These are phyloP conservation scores for Mirounga angustirostris DNA, from an alignment of 2,113 vertebrate genomes.

Conservation along the genomic window DNA sequence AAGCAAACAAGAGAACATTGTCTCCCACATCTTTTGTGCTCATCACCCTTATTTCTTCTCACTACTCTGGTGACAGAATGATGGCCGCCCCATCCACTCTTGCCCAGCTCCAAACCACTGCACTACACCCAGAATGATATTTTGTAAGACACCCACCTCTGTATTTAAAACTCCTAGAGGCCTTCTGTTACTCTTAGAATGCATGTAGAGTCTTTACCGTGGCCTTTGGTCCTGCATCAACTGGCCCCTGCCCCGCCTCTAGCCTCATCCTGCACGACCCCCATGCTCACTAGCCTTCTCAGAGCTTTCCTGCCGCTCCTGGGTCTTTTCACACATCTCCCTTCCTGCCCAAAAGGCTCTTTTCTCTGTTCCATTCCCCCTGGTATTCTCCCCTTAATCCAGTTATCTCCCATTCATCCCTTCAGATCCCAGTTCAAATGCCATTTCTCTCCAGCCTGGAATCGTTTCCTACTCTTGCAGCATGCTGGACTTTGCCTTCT, in stretches of 20 bases:
- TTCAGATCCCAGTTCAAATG: not conserved
- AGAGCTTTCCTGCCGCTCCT: not conserved
- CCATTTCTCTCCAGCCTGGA: not conserved
- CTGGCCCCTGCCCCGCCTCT: not conserved
- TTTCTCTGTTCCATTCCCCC: not conserved
- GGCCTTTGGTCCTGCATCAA: not conserved
- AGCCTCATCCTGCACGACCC: not conserved
- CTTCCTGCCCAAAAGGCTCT: not conserved
- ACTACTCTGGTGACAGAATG: not conserved
- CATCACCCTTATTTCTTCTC: not conserved
- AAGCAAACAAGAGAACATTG: not conserved
- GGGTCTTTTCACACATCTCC: not conserved
- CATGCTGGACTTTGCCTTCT: not conserved
- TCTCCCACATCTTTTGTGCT: not conserved
- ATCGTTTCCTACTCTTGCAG: not conserved
- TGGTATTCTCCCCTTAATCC: not conserved
- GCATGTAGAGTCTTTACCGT: not conserved
- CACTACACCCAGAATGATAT: not conserved
- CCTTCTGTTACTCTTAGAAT: not conserved
- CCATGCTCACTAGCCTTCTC: not conserved
- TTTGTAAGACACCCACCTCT: not conserved
- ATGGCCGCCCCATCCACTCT: not conserved
- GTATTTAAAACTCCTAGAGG: not conserved
- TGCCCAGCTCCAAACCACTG: not conserved
- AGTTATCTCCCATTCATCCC: not conserved